These are phyloP conservation scores for Cheilosia vernalis DNA, from an alignment of 2,888 invertebrate genomes.

Conservation along the genomic window DNA sequence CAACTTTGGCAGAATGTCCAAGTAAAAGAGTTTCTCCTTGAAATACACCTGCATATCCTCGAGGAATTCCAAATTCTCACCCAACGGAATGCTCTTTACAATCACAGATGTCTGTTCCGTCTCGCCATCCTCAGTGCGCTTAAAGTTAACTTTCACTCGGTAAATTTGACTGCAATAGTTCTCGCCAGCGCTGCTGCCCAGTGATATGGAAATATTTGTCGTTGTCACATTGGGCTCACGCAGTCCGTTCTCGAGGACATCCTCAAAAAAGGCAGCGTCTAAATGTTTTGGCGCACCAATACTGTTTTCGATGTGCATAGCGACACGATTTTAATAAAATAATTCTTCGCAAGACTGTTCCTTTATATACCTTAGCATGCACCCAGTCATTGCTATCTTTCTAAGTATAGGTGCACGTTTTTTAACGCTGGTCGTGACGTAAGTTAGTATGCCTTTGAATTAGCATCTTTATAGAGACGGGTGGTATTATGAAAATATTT, in stretches of 20 bases:
- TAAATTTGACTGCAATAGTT: conserved; percentile 81
- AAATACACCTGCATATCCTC: conserved; percentile 83
- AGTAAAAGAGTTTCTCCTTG: conserved; percentile 83
- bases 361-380: too few relatives aligned
- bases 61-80: conserved; percentile 77
- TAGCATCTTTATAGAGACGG: too few relatives aligned
- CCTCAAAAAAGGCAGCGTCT: conserved; percentile 78
- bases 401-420: neutral
- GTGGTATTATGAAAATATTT: too few relatives aligned
- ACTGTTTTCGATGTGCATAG: conserved; percentile 34
- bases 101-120: conserved; percentile 66
- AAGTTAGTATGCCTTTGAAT: too few relatives aligned
- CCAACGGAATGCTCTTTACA: conserved; percentile 78
- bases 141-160: conserved; percentile 77
- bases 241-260: conserved; percentile 79
- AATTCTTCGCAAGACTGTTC: too few relatives aligned
- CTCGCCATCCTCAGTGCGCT: neutral
- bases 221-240: conserved; percentile 75
- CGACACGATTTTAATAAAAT: conserved; percentile 3
- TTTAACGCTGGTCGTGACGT: too few relatives aligned
- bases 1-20: conserved; percentile 82
- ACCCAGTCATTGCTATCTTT: neutral
- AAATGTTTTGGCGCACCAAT: conserved; percentile 76
- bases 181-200: conserved; percentile 80
- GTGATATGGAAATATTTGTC: conserved; percentile 70